Evolutionary conservation across 2,888 invertebrate genomes (phyloP), one percentile per base, ranked within the genome.

Genomic region (Lordiphosa fenestrarum): DNA sequence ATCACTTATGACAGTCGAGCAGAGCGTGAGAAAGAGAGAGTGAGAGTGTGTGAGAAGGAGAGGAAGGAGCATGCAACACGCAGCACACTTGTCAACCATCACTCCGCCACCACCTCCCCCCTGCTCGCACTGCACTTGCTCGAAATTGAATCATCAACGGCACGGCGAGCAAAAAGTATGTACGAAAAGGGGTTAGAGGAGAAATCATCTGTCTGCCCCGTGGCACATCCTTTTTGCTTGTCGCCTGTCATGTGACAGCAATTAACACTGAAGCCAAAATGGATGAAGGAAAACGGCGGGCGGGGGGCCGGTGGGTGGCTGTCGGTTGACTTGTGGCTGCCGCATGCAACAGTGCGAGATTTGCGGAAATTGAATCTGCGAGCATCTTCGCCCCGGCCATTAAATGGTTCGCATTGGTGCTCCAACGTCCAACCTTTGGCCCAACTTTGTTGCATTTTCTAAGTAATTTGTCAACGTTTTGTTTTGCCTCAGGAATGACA

Each of bases 401-500:
- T 71, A 68, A 66, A 72, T 71, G 69, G 58, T 38, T 57, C 60
- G 66, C 69, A 69, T 69, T 69, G 67, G 62, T 53, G 65, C 51
- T 15, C 37, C 50, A 44, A 35, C 53, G 44, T 40, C 55, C 33
- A 47, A 59, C 66, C 69, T 66, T 71, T 54, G 59, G 49, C 51
- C 68, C 83, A 71, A 78, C 76, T 68, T 83, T 78, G 83, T 78
- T 80, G 76, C 76, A 75, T 66, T 75, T 82, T 78, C 83, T 75
- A 68, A 80, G 83, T 80, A 78, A 78, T 78, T 78, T 83, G 78
- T 83, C 78, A 78, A 73, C 83, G 58, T 66, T 67, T 69, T 60
- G 48, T 40, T 53, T 49, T 52, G 59, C 63, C 66, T 53, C 60
- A 59, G 53, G 59, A 59, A 30, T 80, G 75, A 71, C 75, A 80